phyloP scores from a whole-genome alignment of 2,113 vertebrate genomes.

The Elephantulus edwardii region DNA sequence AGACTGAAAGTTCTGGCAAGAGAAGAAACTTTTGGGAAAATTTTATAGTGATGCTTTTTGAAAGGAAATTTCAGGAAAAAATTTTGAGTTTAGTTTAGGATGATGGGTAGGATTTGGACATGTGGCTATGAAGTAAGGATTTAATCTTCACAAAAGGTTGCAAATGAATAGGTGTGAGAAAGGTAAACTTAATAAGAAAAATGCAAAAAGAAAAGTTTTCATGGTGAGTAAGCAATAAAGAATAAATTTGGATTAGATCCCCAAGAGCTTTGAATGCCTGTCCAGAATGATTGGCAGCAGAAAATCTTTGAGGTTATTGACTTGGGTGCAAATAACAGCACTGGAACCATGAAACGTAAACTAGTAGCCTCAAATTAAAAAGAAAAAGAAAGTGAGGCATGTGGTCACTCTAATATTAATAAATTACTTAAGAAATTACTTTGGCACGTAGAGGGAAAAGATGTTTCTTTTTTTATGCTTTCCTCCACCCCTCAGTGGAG shows the following conservation, averaged over 20 bases:
- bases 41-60: not conserved
- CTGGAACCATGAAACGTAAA: not conserved
- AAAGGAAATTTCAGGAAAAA: not conserved
- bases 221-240: not conserved
- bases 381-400: not conserved
- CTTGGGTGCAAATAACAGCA: not conserved
- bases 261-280: not conserved
- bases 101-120: not conserved
- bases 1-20: not conserved
- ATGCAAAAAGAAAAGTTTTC: not conserved
- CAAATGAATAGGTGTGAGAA: not conserved
- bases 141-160: not conserved
- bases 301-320: not conserved
- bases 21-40: not conserved
- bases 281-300: not conserved
- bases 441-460: not conserved
- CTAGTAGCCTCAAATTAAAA: not conserved
- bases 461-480: not conserved
- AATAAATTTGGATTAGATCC: not conserved
- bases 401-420: not conserved
- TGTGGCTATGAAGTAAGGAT: not conserved
- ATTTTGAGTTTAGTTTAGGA: not conserved
- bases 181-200: not conserved
- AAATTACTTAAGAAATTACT: not conserved
- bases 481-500: not conserved